phyloP scores from a whole-genome alignment of 2,888 invertebrate genomes.

The Ormyrus nitidulus region DNA sequence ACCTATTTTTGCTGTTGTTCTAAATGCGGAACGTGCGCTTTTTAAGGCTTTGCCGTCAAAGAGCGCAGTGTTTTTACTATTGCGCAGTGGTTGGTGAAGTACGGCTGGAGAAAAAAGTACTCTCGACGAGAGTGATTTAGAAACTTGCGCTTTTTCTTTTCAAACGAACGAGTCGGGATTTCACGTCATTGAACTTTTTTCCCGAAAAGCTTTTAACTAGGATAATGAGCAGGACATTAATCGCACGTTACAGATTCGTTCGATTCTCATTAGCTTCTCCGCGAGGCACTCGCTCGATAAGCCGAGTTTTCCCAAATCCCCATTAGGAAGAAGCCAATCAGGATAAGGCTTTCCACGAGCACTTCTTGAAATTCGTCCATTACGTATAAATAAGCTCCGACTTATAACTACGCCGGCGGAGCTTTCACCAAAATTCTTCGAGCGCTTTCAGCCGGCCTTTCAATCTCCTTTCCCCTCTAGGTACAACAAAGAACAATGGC shows the following conservation, averaged over 20 bases:
- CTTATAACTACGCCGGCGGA: neutral
- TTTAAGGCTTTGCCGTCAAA: conserved; percentile 9
- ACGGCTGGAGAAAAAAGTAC: conserved; percentile 17
- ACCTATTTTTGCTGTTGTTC: conserved; percentile 5
- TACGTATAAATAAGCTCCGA: too few relatives aligned
- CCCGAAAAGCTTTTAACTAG: neutral
- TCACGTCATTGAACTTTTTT: neutral
- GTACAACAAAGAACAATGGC: conserved; percentile 36
- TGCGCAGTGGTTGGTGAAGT: neutral
- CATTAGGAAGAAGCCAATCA: too few relatives aligned
- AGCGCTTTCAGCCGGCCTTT: neutral
- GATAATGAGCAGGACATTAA: neutral
- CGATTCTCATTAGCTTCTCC: too few relatives aligned
- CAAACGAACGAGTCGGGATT: neutral
- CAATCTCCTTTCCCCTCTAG: neutral
- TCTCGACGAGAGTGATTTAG: conserved; percentile 15
- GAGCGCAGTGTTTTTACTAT: neutral
- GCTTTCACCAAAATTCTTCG: conserved; percentile 29
- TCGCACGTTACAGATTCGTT: too few relatives aligned
- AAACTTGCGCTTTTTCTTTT: conserved; percentile 7
- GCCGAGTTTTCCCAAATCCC: too few relatives aligned
- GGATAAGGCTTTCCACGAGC: too few relatives aligned
- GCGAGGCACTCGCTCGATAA: too few relatives aligned
- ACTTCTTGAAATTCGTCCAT: too few relatives aligned
- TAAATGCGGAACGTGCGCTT: neutral